Evolutionary conservation across 2,888 invertebrate species (phyloP).

Genomic region (Idaea aversata): DNA sequence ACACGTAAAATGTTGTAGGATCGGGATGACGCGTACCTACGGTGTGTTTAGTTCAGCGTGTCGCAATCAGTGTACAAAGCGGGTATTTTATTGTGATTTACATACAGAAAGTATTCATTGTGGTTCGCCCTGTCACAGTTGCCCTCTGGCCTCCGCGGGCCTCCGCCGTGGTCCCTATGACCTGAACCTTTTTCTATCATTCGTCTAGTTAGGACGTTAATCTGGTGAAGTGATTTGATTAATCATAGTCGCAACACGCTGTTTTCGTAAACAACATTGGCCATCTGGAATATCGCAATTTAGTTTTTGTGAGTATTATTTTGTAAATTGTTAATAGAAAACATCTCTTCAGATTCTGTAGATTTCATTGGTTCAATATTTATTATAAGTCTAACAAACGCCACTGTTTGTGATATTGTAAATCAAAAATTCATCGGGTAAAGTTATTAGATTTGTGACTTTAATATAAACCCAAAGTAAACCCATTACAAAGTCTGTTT

Average conservation of each 20-base stretch:
- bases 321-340: neutral
- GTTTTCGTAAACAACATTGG: neutral
- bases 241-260: neutral
- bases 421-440: neutral
- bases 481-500: conserved; percentile 15
- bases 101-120: conserved; percentile 73
- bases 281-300: neutral
- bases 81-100: conserved; percentile 77
- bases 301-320: neutral
- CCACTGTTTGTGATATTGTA: neutral
- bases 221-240: conserved; percentile 32
- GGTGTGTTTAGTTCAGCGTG: conserved; percentile 68
- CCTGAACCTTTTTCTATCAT: conserved; percentile 29
- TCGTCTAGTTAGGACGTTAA: conserved; percentile 16
- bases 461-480: conserved; percentile 42
- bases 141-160: conserved; percentile 61
- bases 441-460: conserved; percentile 20
- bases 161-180: conserved; percentile 55
- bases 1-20: conserved; percentile 32
- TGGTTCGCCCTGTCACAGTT: conserved; percentile 70
- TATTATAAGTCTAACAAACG: neutral
- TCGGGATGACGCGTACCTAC: conserved; percentile 50
- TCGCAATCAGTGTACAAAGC: conserved; percentile 75
- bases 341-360: too few relatives aligned
- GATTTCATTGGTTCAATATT: too few relatives aligned